Percentiles rank a stretch among this genome's conserved stretches.
These are phyloP conservation scores for Apteryx owenii DNA, from an alignment of 2,113 vertebrate genomes.

Conservation along the genomic window DNA sequence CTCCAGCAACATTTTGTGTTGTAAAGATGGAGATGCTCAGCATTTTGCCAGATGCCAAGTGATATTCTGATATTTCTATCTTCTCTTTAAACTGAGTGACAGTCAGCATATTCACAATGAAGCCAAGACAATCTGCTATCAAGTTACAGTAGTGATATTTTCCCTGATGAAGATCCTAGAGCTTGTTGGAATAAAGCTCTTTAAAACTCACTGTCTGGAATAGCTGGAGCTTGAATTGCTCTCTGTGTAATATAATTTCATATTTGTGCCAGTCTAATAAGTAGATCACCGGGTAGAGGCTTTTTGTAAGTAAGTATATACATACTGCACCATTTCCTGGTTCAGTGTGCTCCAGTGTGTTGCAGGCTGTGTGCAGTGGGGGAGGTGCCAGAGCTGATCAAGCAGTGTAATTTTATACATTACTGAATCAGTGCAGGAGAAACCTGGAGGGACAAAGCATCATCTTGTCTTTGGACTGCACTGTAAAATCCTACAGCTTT, in stretches of 20 bases:
- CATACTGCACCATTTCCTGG: constrained; percentile 87
- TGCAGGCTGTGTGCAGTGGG: constrained; percentile 75
- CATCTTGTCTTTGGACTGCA: constrained; percentile 82
- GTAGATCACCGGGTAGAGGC: constrained; percentile 56
- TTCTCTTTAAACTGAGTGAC: constrained; percentile 54
- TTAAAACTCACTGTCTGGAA: constrained; percentile 12
- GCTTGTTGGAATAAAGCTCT: constrained; percentile 14
- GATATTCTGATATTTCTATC: constrained; percentile 55
- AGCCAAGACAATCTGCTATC: constrained; percentile 63
- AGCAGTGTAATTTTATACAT: constrained; percentile 79
- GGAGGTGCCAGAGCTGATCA: constrained; percentile 75
- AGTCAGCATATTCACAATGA: constrained; percentile 68
- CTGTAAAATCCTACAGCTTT: constrained; percentile 77
- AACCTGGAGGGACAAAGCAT: constrained; percentile 77
- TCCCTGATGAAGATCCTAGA: constrained; percentile 6
- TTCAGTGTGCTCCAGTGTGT: constrained; percentile 69
- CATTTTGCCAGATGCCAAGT: constrained; percentile 60
- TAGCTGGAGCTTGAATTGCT: background rate
- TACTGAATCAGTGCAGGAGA: constrained; percentile 79
- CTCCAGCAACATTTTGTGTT: constrained; percentile 55
- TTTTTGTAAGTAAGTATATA: constrained; percentile 69
- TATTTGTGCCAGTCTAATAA: constrained; percentile 56
- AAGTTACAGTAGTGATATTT: constrained; percentile 56
- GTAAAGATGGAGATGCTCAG: constrained; percentile 61
- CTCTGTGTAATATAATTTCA: constrained; percentile 18